These are phyloP conservation scores for Aphidius ervi DNA, from an alignment of 1,140 invertebrate species.

Conservation along the genomic window DNA sequence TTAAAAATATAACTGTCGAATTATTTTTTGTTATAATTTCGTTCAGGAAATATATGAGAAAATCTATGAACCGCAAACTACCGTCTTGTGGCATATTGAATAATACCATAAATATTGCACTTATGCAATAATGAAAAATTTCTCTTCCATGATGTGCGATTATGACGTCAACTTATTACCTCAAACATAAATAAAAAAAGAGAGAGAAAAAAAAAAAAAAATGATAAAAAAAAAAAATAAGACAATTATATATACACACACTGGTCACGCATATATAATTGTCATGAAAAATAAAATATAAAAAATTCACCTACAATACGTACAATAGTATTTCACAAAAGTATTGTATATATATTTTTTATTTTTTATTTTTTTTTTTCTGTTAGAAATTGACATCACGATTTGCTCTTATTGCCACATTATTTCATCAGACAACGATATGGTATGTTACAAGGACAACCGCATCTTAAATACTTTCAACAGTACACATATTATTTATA, in stretches of 20 bases:
- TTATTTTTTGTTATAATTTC: not conserved
- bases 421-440: conserved; percentile 21
- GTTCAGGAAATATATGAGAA: conserved; percentile 16
- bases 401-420: conserved; percentile 14
- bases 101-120: conserved; percentile 38
- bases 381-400: too few relatives aligned
- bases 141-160: conserved; percentile 39
- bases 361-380: too few relatives aligned
- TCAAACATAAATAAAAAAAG: not conserved
- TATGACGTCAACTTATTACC: conserved; percentile 18
- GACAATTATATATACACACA: not conserved
- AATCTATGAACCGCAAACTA: conserved; percentile 6
- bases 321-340: too few relatives aligned
- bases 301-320: too few relatives aligned
- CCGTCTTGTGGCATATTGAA: conserved; percentile 25
- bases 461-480: conserved; percentile 24
- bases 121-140: conserved; percentile 44
- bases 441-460: conserved; percentile 26
- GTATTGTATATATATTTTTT: too few relatives aligned
- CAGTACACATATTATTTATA: not conserved
- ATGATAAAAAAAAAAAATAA: not conserved
- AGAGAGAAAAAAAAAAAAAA: too few relatives aligned
- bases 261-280: too few relatives aligned
- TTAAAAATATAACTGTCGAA: too few relatives aligned
- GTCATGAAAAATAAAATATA: too few relatives aligned